A percentile compares a stretch with the other conserved stretches of the same genome.
Evolutionary conservation across 2,797 vertebrate species (phyloP).

Genomic region (Spondyliosoma cantharus): DNA sequence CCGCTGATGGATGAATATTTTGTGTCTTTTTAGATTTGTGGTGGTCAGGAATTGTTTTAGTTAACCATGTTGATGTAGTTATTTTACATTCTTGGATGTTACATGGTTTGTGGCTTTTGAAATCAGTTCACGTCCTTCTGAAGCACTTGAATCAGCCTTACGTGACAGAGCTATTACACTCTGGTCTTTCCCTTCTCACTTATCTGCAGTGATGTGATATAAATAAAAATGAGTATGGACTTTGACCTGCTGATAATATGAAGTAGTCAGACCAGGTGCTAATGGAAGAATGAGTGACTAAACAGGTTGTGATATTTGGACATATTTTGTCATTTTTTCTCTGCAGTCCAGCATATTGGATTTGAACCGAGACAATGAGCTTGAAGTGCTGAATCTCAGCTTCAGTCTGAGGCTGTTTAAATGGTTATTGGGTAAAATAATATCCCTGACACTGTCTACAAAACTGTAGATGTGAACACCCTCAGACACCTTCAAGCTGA

Average conservation of each 20-base stretch:
- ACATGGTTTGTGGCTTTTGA: background rate
- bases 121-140: background rate
- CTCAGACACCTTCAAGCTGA: background rate
- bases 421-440: too few relatives aligned
- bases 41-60: background rate
- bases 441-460: background rate
- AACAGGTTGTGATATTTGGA: background rate
- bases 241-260: conserved; percentile 47
- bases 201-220: conserved; percentile 18
- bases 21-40: too few relatives aligned
- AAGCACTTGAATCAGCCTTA: background rate
- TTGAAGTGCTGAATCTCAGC: background rate
- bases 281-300: background rate
- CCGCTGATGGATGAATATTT: too few relatives aligned
- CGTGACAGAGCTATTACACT: background rate
- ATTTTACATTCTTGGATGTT: background rate
- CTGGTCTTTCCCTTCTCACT: conserved; percentile 3
- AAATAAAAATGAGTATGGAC: conserved; percentile 15
- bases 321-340: background rate
- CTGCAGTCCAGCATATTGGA: background rate
- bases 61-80: background rate
- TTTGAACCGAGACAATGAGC: background rate
- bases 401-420: background rate
- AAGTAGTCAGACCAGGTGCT: conserved; percentile 7
- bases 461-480: background rate